phyloP scores from a whole-genome alignment of 2,797 vertebrate genomes.

The Tangara arthus region DNA sequence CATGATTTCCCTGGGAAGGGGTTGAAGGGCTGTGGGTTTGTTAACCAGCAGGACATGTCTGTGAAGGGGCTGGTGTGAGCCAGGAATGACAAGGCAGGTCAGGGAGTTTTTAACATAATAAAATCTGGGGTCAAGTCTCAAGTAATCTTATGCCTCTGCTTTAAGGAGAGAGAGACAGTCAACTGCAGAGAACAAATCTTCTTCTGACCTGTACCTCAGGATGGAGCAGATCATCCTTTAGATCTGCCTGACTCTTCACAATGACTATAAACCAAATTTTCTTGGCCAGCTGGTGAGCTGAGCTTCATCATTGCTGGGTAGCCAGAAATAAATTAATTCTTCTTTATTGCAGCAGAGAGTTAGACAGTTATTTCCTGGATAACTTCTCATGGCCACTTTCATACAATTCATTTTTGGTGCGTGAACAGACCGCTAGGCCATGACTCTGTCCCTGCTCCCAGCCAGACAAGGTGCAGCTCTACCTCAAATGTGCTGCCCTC shows the following conservation, averaged over 20 bases:
- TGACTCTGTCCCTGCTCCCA: background rate
- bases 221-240: background rate
- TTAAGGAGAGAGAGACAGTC: background rate
- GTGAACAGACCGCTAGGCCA: background rate
- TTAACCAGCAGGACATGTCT: background rate
- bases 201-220: background rate
- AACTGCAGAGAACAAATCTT: background rate
- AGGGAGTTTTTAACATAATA: background rate
- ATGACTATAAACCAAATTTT: background rate
- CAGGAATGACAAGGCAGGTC: background rate
- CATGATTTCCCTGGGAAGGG: background rate
- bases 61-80: rapidly evolving
- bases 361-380: background rate
- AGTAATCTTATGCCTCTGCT: background rate
- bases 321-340: background rate
- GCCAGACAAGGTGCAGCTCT: background rate
- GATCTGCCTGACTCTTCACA: background rate
- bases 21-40: background rate
- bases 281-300: background rate
- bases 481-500: background rate
- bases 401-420: background rate
- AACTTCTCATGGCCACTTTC: background rate
- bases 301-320: background rate
- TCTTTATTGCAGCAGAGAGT: background rate
- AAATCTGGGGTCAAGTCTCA: background rate